A percentile compares a stretch with the other conserved stretches of the same genome.
These are phyloP conservation scores for Labeo rohita DNA, from an alignment of 2,113 vertebrate genomes.

Conservation along the genomic window DNA sequence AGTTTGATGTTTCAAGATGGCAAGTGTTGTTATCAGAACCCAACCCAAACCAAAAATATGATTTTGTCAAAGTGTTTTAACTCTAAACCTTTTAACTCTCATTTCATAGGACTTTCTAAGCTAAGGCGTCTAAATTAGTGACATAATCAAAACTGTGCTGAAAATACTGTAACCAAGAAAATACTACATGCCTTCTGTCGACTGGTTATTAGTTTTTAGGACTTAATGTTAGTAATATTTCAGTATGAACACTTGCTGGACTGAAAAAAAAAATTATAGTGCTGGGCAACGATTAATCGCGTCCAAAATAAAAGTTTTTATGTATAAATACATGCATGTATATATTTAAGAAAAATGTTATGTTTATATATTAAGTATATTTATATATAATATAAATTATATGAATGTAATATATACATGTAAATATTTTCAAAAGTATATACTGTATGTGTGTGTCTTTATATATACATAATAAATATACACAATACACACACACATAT, in stretches of 20 bases:
- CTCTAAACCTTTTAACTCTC: not conserved
- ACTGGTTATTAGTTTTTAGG: not conserved
- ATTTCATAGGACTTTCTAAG: not conserved
- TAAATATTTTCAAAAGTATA: too few relatives aligned
- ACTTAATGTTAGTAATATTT: not conserved
- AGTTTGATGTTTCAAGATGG: conserved; percentile 55
- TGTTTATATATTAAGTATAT: too few relatives aligned
- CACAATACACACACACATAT: too few relatives aligned
- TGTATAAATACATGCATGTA: too few relatives aligned
- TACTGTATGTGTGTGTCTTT: too few relatives aligned
- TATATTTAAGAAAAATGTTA: too few relatives aligned
- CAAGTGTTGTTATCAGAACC: not conserved
- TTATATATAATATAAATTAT: too few relatives aligned
- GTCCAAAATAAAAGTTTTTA: too few relatives aligned
- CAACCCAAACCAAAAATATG: not conserved
- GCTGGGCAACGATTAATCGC: too few relatives aligned
- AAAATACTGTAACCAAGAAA: not conserved
- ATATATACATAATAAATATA: too few relatives aligned
- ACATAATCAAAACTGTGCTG: not conserved
- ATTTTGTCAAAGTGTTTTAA: not conserved
- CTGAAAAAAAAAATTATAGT: too few relatives aligned
- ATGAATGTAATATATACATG: too few relatives aligned
- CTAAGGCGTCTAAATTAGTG: not conserved
- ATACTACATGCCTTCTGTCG: not conserved
- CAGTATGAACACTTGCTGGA: not conserved